Base-by-base conservation (phyloP, 2,797 vertebrate species). In the Sebastes vulpes region DNA sequence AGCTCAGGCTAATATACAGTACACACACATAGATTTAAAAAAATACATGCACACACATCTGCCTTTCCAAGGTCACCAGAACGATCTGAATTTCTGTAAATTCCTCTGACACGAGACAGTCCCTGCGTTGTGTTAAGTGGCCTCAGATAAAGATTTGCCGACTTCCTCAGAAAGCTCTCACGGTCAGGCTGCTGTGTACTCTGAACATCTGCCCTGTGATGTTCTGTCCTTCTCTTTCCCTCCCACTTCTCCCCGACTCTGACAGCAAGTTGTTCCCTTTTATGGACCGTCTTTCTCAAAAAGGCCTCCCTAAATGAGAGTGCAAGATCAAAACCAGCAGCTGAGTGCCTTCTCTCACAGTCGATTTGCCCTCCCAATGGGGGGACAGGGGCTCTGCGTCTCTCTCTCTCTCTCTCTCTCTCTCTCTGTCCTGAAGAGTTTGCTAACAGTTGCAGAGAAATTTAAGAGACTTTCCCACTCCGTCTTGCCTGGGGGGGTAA, bases 321-420 rank as follows among this genome's bases (percentile, higher is more conserved):
- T 32, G 57, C 31, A 70, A 85, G 75, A 91, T 93, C 83, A 85
- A 90, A 92, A 88, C 82, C 75, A 77, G 81, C 84, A 29, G 88
- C 82, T 85, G 89, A 91, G 85, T 90, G 88, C 88, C 73, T 87
- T 86, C 76, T 92, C 90, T 82, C 75, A 84, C 77, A 81, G 82
- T 82, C 75, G 70, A 89, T 93, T 90, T 92, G 84, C 87, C 82
- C 70, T 85, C 83, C 76, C 28, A 52, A 52, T 79, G 82, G 87
- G 65, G 10, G 60, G 52, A 9, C 42, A 53, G 28, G 73, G 59
- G 20, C 60, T 7, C 67, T 42, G 38, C 6, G 2, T 21, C 10
- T 32, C 28, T 20, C 57, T 6, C 54, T 29, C 28, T 20, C 29
- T 31, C 28, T 11, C 28, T 20, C 58, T 32, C 28, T 10, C 28